Conservation (phyloP, 2,113 vertebrate species). For the Scatophagus argus region DNA sequence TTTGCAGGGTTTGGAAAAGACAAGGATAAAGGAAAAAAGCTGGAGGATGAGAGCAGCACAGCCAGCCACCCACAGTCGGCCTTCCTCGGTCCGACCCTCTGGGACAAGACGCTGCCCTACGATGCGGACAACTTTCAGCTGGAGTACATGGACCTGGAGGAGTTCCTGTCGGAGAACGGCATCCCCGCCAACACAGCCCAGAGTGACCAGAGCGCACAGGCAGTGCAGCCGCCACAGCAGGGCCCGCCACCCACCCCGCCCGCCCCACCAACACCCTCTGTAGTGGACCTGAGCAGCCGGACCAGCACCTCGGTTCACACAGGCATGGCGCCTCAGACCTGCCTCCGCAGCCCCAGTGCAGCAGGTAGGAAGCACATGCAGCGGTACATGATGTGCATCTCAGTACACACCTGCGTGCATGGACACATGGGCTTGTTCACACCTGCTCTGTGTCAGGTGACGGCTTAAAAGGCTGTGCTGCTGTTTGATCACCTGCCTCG, state of each 20-base stretch:
- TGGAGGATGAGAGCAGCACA: conserved; percentile 90
- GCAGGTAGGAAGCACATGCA: conserved; percentile 86
- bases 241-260: conserved; percentile 77
- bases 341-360: conserved; percentile 89
- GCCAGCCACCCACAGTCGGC: conserved; percentile 92
- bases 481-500: conserved; percentile 29
- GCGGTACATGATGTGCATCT: not conserved
- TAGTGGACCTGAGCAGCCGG: conserved; percentile 94
- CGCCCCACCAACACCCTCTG: conserved; percentile 85
- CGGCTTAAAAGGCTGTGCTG: not conserved
- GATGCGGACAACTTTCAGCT: conserved; percentile 97
- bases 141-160: conserved; percentile 99
- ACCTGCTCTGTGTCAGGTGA: not conserved
- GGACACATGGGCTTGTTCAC: not conserved
- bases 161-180: conserved; percentile 98
- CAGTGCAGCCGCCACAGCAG: conserved; percentile 56
- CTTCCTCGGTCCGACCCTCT: conserved; percentile 96
- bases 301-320: conserved; percentile 89
- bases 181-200: conserved; percentile 93
- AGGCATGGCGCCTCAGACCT: conserved; percentile 88
- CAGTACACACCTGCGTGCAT: conserved; percentile 1
- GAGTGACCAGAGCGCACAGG: conserved; percentile 83
- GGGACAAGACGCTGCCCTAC: conserved; percentile 99
- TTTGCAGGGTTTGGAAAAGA: conserved; percentile 91
- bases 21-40: conserved; percentile 94